These are phyloP conservation scores for Micronycteris hirsuta DNA, from an alignment of 2,113 vertebrate species.

Conservation along the genomic window DNA sequence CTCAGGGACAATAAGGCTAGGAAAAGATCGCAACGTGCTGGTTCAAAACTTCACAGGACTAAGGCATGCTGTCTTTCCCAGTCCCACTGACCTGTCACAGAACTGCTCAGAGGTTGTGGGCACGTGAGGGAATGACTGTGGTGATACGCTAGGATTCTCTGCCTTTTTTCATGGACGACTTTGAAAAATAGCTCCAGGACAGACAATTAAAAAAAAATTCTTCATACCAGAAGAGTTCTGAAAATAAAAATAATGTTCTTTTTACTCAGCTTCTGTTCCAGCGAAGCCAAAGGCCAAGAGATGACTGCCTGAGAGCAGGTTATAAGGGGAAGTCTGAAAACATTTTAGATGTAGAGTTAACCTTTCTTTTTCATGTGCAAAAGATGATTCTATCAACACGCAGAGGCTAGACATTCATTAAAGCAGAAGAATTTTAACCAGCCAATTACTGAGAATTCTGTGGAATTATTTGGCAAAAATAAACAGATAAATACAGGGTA, in stretches of 20 bases:
- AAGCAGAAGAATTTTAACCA: constrained; percentile 8
- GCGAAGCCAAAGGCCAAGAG: not conserved
- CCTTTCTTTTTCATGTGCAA: not conserved
- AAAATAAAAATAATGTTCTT: constrained; percentile 11
- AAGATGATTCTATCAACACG: not conserved
- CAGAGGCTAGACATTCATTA: not conserved
- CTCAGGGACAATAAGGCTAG: not conserved
- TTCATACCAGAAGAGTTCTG: not conserved
- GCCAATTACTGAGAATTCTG: constrained; percentile 31
- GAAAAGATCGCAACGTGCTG: not conserved
- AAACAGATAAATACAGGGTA: constrained; percentile 3
- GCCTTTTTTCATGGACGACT: not conserved
- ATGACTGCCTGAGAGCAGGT: not conserved
- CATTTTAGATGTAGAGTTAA: not conserved
- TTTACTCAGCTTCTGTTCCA: not conserved
- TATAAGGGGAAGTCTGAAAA: not conserved
- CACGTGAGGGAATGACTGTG: not conserved
- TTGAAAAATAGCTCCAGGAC: constrained; percentile 13
- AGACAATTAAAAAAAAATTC: constrained; percentile 7
- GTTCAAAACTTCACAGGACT: not conserved
- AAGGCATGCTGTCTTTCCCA: not conserved
- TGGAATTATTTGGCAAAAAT: constrained; percentile 33
- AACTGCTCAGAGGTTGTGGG: not conserved
- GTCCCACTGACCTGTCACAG: not conserved
- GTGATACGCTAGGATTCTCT: not conserved